These are phyloP conservation scores for Anhinga rufa DNA, from an alignment of 2,113 vertebrate genomes.

Conservation along the genomic window DNA sequence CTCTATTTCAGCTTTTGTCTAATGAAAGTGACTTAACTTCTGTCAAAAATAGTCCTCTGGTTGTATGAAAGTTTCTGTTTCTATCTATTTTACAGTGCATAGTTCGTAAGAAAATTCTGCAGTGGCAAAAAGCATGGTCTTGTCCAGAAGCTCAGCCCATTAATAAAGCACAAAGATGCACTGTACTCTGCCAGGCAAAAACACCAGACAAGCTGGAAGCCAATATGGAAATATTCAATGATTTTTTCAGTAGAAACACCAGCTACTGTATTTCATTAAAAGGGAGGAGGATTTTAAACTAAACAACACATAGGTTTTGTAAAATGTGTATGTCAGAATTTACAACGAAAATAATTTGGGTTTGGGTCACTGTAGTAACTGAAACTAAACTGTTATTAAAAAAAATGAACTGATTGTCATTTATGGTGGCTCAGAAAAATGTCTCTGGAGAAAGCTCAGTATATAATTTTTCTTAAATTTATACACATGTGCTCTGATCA, in stretches of 20 bases:
- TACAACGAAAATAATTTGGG: constrained; percentile 12
- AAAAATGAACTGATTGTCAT: background rate
- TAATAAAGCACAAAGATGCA: constrained; percentile 67
- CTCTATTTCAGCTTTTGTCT: background rate
- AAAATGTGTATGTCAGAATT: background rate
- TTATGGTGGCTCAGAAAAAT: background rate
- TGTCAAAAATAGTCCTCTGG: background rate
- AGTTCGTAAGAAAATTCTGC: background rate
- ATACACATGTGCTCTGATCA: background rate
- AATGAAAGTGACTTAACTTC: background rate
- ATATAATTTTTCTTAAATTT: background rate
- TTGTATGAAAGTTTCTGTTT: background rate
- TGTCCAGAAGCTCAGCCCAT: constrained; percentile 55
- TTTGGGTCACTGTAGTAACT: background rate
- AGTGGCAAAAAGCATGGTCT: constrained; percentile 7
- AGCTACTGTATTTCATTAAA: constrained; percentile 58
- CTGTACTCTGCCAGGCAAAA: constrained; percentile 66
- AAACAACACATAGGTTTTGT: background rate
- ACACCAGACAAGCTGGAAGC: constrained; percentile 59
- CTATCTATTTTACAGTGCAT: background rate
- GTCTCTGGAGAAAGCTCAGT: background rate
- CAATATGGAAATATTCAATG: constrained; percentile 69
- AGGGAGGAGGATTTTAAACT: constrained; percentile 2
- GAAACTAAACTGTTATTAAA: background rate
- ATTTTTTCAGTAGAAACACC: constrained; percentile 41